phyloP scores from a whole-genome alignment of 2,888 invertebrate species.

The Vannuccia rotundouncinata region DNA sequence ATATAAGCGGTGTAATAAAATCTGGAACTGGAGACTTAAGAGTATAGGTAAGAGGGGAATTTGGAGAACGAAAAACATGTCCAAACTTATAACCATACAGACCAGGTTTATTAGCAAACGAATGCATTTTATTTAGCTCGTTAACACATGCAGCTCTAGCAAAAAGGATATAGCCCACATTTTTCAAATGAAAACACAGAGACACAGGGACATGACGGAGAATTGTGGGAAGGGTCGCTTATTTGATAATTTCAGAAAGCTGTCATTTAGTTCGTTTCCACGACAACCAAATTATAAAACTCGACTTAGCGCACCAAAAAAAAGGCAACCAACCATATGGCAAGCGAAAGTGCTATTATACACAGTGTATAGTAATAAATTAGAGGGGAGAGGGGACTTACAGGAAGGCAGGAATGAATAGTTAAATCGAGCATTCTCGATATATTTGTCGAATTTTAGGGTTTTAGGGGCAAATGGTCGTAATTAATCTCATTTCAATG shows the following conservation, averaged over 20 bases:
- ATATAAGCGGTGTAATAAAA: no score
- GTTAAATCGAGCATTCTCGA: background rate
- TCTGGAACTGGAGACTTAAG: no score
- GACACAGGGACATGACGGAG: background rate
- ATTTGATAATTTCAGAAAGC: background rate
- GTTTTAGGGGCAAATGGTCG: background rate
- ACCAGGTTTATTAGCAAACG: no score
- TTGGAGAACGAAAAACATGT: no score
- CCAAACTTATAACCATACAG: no score
- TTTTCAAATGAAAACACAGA: background rate
- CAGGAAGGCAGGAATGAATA: background rate
- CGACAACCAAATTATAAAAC: background rate
- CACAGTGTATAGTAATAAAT: background rate
- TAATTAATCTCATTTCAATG: background rate
- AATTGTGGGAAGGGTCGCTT: background rate
- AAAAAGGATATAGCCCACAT: background rate
- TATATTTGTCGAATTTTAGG: background rate
- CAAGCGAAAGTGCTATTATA: background rate
- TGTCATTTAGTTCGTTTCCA: slow-evolving; percentile 14
- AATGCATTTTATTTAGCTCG: no score
- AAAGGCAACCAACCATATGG: background rate
- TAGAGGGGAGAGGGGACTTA: background rate
- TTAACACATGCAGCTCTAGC: no score
- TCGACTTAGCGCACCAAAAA: background rate
- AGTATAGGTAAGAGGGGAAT: no score